Base-by-base conservation (phyloP, 2,888 invertebrate genomes). In the Volucella zonaria region DNA sequence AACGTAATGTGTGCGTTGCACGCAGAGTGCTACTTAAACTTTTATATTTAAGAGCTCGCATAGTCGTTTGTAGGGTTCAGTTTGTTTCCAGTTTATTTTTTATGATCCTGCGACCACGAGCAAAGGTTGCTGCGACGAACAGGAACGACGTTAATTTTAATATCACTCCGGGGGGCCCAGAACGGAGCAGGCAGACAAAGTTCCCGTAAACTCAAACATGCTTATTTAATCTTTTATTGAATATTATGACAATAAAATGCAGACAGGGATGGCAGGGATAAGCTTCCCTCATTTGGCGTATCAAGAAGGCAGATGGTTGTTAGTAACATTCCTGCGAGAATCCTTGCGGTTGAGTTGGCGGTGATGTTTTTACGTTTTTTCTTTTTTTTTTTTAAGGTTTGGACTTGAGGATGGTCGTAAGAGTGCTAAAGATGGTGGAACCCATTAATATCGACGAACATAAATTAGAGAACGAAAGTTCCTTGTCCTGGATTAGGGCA, bases 171-270 rank as follows among this genome's bases (percentile, higher is more conserved):
- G 40, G 14, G 10, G 2, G 18, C n/a, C n/a, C 2, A 3, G 23
- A 23, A 23, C 1, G 3, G 23, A 31, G 0, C 31, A 31, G 31
- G 6, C 31, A 31, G 6, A 31, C 6, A 31, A 31, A 31, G 31
- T 31, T 31, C 42, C 38, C 8, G 42, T 40, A 58, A 66, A 14
- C 64, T 61, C 12, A 56, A 75, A 75, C 56, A 64, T 42, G 47
- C 66, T 66, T 58, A 23, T 31, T 49, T 75, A 75, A 75, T 75
- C 64, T 75, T 75, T 75, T 75, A 75, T 75, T 75, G 74, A 75
- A 75, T 66, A 75, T 56, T 66, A 66, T 42, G 42, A 42, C 74
- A 56, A 58, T 58, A 49, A 40, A 49, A 58, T 56, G 49, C 66
- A 56, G 49, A 49, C 49, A 23, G 38, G 15, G 52, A 15, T 15